These are phyloP conservation scores for Planiliza haematocheilus DNA, from an alignment of 2,113 vertebrate species.

Conservation along the genomic window DNA sequence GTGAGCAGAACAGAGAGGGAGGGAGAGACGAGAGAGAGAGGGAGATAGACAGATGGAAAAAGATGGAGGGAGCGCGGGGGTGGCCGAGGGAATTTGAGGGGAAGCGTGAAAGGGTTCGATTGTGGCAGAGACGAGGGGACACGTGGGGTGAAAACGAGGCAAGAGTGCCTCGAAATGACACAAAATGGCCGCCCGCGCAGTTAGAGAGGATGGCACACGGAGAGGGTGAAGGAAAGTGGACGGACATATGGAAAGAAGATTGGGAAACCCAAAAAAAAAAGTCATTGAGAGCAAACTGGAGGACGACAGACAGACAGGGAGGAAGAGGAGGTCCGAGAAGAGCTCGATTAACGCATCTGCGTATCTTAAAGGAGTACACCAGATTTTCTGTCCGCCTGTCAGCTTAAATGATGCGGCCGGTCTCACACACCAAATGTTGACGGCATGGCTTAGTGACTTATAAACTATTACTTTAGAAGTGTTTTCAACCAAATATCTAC, in stretches of 20 bases:
- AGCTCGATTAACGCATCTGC: conserved; percentile 53
- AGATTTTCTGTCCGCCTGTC: conserved; percentile 9
- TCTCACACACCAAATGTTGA: background rate
- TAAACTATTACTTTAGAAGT: no score
- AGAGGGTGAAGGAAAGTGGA: conserved; percentile 22
- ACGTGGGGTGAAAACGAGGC: conserved; percentile 66
- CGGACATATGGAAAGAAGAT: conserved; percentile 65
- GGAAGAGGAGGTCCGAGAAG: conserved; percentile 44
- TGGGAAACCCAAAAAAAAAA: conserved; percentile 32
- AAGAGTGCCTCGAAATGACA: conserved; percentile 43
- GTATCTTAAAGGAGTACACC: conserved; percentile 56
- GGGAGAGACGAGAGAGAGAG: conserved; percentile 57
- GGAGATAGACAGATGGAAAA: conserved; percentile 75
- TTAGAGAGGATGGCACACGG: conserved; percentile 49
- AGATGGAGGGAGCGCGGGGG: conserved; percentile 71
- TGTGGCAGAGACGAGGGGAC: conserved; percentile 62
- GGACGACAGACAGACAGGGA: conserved; percentile 30
- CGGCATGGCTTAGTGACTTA: no score
- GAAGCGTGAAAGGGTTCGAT: conserved; percentile 74
- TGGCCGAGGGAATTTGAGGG: conserved; percentile 74
- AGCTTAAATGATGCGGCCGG: background rate
- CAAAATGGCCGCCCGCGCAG: conserved; percentile 48
- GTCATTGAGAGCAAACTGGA: conserved; percentile 40
- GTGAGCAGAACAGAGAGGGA: conserved; percentile 81
- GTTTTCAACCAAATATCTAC: no score